These are phyloP conservation scores for Natrix natrix DNA, from an alignment of 2,797 vertebrate species.

Conservation along the genomic window DNA sequence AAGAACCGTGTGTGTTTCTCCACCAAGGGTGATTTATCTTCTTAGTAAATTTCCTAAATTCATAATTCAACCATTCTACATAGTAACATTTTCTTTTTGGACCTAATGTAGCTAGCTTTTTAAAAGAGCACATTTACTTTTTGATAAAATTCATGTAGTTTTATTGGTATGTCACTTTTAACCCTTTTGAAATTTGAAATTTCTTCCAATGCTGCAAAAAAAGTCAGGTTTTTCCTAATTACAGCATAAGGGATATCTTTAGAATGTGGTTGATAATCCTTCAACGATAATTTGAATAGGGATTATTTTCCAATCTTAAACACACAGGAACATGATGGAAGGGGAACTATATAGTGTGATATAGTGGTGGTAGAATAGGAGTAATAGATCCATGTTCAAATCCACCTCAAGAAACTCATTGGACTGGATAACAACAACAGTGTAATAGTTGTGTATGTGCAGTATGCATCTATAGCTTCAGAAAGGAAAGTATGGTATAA, in stretches of 20 bases:
- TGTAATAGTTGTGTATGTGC: too few relatives aligned
- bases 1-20: not conserved
- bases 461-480: too few relatives aligned
- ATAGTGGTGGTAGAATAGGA: not conserved
- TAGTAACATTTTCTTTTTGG: slow-evolving; percentile 36
- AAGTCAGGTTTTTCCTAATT: not conserved
- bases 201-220: slow-evolving; percentile 9
- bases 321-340: too few relatives aligned
- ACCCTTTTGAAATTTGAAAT: slow-evolving; percentile 40
- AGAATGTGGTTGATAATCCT: too few relatives aligned
- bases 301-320: too few relatives aligned
- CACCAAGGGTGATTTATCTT: slow-evolving; percentile 6
- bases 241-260: not conserved
- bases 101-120: slow-evolving; percentile 43
- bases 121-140: slow-evolving; percentile 35
- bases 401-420: not conserved
- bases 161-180: slow-evolving; percentile 42
- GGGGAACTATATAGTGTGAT: not conserved
- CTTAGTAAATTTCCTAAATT: slow-evolving; percentile 24
- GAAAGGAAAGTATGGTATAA: too few relatives aligned
- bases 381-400: not conserved
- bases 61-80: slow-evolving; percentile 4
- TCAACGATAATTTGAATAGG: not conserved
- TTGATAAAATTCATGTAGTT: slow-evolving; percentile 46
- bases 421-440: not conserved